Evolutionary conservation across 1,140 invertebrate species (phyloP), one percentile per base, ranked within the genome.

Genomic region (Phymorhynchus buccinoides): DNA sequence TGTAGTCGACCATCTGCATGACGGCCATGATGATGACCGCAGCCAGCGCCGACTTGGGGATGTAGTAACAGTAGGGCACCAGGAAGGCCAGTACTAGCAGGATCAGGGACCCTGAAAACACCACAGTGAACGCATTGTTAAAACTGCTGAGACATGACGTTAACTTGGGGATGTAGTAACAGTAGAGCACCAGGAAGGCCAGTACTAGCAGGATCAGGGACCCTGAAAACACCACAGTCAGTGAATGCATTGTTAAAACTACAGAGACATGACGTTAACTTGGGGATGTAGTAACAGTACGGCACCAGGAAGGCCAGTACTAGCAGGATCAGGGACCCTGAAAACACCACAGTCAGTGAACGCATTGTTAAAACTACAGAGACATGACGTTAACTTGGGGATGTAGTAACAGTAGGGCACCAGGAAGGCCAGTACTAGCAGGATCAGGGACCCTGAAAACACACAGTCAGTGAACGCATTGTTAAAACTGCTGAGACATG

Each of bases 21-120:
- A 94, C 93, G 83, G 94, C 93, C 30, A 89, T 90, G 62, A 94
- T 94, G 86, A 94, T 94, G 78, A 94, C 93, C 73, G 93, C 93
- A 30, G 93, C 92, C 62, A 94, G 86, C 4, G 93, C 92, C 9
- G 94, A 86, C 39, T 92, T 91, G 0, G 94, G 94, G 82, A 94
- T 94, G 87, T 93, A 94, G 79, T 92, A 90, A 83, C 94, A 93
- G 30, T 90, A 87, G 14, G 92, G 93, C 32, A 93, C 94, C 18
- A 94, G 88, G 35, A 94, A 89, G 62, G 84, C 86, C 44, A 94
- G 88, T 9, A 93, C 90, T 42, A 94, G 41, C 9, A 94, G 84
- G 14, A 94, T 91, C 39, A 94, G 78, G 41, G 87, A 88, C 85
- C 93, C 93, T 92, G 88, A 32, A 90, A 39, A 68, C 27, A 62